Percentiles rank a stretch among this genome's conserved stretches.
Conservation (phyloP, 37 sponge, comb jelly and placozoan genomes). For the Hexactinellida sp. region DNA sequence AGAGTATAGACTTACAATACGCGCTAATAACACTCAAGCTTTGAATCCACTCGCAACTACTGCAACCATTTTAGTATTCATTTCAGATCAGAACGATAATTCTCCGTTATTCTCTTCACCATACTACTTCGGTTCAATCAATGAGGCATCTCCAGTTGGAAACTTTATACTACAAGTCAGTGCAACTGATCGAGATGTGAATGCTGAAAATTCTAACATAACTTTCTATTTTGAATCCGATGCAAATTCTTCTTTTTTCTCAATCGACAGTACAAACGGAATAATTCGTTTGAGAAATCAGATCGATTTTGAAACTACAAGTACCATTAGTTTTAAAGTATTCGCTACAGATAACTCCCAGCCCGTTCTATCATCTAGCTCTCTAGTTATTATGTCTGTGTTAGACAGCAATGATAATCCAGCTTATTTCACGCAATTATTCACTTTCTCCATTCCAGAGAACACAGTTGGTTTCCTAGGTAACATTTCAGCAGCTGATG, state of each 20-base stretch:
- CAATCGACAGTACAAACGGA: background rate
- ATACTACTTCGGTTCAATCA: background rate
- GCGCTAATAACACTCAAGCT: background rate
- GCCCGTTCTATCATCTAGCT: background rate
- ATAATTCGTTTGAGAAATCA: background rate
- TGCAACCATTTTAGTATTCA: background rate
- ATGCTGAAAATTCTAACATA: background rate
- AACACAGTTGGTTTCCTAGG: background rate
- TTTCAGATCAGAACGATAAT: slow-evolving; percentile 7
- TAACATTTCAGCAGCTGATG: background rate
- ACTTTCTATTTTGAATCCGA: background rate
- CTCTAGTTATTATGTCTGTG: background rate
- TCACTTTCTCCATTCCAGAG: background rate
- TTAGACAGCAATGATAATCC: slow-evolving; percentile 9
- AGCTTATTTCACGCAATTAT: background rate
- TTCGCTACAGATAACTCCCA: background rate
- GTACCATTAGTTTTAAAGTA: background rate
- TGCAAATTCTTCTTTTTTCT: background rate
- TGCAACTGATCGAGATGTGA: background rate
- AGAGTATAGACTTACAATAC: background rate
- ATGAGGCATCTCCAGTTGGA: background rate
- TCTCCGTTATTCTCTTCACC: background rate
- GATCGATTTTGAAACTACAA: background rate
- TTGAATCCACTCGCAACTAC: background rate
- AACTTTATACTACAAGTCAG: background rate